Percentiles rank a stretch among this genome's conserved stretches.
Conservation (phyloP, 1,140 invertebrate species). For the Druon quercuslanigerum region DNA sequence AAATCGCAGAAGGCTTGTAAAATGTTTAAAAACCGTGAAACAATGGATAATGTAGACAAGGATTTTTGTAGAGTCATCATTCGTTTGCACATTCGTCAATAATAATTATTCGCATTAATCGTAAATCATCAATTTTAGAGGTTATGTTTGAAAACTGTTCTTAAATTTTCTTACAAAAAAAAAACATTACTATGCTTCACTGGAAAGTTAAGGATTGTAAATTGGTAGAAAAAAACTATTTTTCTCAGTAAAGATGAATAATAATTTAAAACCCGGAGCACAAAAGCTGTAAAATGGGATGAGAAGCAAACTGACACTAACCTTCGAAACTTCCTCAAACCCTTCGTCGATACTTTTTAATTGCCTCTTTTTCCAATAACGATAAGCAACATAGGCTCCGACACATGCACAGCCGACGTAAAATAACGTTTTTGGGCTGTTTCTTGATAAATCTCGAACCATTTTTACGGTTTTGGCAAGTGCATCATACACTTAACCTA, state of each 20-base stretch:
- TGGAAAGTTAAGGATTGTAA: no score
- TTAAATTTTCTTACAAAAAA: no score
- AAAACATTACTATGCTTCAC: no score
- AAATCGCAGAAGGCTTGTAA: no score
- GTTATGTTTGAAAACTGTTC: no score
- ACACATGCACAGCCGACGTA: conserved; percentile 66
- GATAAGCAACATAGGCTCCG: conserved; percentile 70
- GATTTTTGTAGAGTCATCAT: no score
- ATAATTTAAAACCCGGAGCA: background rate
- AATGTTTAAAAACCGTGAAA: no score
- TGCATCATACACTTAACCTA: conserved; percentile 16
- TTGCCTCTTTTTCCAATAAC: conserved; percentile 71
- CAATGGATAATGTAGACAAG: no score
- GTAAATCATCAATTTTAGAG: no score
- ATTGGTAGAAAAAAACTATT: no score
- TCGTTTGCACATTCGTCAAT: no score
- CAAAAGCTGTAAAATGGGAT: background rate
- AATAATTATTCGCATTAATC: no score
- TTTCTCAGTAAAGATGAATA: background rate
- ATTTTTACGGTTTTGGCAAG: conserved; percentile 40
- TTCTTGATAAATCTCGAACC: conserved; percentile 46
- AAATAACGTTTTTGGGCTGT: conserved; percentile 55
- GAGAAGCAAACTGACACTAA: conserved; percentile 47
- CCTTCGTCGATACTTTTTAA: conserved; percentile 72
- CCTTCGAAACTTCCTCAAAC: conserved; percentile 73